A percentile compares a stretch with the other conserved stretches of the same genome.
Conservation (phyloP, 2,797 vertebrate genomes). For the Syncerus caffer region DNA sequence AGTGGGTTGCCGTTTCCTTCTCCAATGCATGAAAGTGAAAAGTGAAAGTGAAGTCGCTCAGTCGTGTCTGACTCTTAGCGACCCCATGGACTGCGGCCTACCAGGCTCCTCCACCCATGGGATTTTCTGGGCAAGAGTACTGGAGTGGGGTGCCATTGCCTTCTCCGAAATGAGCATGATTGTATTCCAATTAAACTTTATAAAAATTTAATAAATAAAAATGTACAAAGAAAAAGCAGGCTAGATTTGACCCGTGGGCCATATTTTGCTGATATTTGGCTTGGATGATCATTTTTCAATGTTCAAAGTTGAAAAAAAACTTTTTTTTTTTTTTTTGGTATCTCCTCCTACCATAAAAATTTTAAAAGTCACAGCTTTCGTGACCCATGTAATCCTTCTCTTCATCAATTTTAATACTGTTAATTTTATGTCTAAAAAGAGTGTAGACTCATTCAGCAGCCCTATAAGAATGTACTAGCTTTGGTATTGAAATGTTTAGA, state of each 20-base stretch:
- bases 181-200: constrained; percentile 8
- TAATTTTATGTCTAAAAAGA: neutral
- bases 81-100: too few relatives aligned
- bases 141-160: too few relatives aligned
- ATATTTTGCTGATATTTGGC: neutral
- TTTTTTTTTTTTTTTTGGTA: neutral
- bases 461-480: neutral
- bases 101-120: too few relatives aligned
- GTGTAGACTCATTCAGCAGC: neutral
- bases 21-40: too few relatives aligned
- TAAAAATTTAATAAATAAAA: neutral
- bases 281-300: neutral
- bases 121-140: too few relatives aligned
- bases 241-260: neutral
- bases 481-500: neutral
- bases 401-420: neutral
- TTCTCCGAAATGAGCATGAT: neutral
- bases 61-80: too few relatives aligned
- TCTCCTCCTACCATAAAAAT: neutral
- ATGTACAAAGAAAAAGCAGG: neutral
- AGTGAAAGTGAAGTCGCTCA: too few relatives aligned
- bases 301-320: neutral
- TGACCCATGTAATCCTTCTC: neutral
- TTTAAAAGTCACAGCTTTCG: neutral
- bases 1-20: too few relatives aligned